phyloP scores from a whole-genome alignment of 2,113 vertebrate genomes.

The Egretta garzetta region DNA sequence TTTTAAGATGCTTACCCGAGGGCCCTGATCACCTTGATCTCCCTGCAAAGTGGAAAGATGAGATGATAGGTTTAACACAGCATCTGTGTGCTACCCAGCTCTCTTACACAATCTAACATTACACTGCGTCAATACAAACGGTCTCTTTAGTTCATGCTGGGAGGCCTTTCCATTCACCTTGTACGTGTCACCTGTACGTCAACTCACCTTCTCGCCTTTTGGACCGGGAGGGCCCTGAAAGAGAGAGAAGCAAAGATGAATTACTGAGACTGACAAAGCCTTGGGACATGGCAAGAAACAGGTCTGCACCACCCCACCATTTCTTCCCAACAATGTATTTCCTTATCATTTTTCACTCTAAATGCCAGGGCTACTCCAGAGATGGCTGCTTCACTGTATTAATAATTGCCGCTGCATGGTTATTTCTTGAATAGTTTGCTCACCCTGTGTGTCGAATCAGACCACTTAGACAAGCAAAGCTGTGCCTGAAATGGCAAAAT shows the following conservation, averaged over 20 bases:
- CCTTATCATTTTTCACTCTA: neutral
- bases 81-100: constrained; percentile 64
- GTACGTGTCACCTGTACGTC: neutral
- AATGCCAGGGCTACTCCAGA: neutral
- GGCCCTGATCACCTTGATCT: constrained; percentile 99
- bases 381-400: neutral
- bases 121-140: constrained; percentile 48
- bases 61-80: constrained; percentile 77
- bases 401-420: neutral
- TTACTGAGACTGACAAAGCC: neutral
- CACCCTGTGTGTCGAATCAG: neutral
- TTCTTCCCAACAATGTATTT: neutral
- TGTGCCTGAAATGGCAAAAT: neutral
- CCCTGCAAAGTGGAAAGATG: constrained; percentile 86
- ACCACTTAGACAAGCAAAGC: neutral
- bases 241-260: constrained; percentile 30
- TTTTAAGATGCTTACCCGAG: constrained; percentile 92
- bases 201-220: constrained; percentile 96
- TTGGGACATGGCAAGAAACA: neutral
- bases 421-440: neutral
- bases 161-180: constrained; percentile 36
- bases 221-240: constrained; percentile 90
- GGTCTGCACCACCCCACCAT: accelerated
- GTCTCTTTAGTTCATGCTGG: constrained; percentile 48
- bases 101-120: constrained; percentile 67